These are phyloP conservation scores for Pandion haliaetus DNA, from an alignment of 2,113 vertebrate species.

Conservation along the genomic window DNA sequence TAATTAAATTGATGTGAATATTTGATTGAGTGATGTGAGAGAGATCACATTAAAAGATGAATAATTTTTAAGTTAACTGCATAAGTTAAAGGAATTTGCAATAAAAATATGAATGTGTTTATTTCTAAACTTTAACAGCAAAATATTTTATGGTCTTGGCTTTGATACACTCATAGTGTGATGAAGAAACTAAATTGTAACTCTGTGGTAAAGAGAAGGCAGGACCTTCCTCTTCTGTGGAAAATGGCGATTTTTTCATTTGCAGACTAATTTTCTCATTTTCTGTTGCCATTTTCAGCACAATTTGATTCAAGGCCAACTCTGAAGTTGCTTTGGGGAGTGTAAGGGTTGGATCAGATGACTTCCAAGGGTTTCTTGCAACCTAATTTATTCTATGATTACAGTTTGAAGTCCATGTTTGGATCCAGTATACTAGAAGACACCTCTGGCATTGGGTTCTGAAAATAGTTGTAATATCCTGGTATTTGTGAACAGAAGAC, in stretches of 20 bases:
- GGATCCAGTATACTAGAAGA: neutral
- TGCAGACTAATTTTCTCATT: neutral
- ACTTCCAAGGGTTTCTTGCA: neutral
- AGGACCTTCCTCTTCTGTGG: neutral
- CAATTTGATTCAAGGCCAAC: neutral
- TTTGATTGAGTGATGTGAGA: conserved; percentile 49
- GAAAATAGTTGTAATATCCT: neutral
- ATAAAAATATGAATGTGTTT: neutral
- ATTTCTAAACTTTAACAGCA: neutral
- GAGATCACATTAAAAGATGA: conserved; percentile 10
- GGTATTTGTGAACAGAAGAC: neutral
- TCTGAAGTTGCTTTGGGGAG: neutral
- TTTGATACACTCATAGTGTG: neutral
- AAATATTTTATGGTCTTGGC: neutral
- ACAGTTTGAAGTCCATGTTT: neutral
- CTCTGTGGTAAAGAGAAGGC: neutral
- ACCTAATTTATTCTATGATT: neutral
- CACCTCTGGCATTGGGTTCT: neutral
- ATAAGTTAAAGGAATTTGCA: neutral
- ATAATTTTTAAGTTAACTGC: conserved; percentile 29
- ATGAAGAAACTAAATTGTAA: neutral
- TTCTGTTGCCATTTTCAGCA: neutral
- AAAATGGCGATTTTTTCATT: neutral
- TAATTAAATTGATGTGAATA: conserved; percentile 65
- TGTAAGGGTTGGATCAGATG: neutral